Base-by-base conservation (phyloP, 2,113 vertebrate species). In the Monopterus albus region DNA sequence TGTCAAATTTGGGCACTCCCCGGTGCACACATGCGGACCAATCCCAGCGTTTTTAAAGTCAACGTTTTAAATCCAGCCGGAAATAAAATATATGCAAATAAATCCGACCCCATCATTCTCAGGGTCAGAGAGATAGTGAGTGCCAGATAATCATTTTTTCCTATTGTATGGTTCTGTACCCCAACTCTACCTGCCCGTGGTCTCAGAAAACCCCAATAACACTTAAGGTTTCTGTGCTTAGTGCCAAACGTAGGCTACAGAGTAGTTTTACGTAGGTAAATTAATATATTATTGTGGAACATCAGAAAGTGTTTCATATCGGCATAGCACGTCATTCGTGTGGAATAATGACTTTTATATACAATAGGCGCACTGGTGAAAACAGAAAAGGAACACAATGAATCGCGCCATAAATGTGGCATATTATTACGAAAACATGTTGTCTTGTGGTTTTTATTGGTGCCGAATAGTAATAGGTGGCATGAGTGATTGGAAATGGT, bases 1-100 rank as follows among this genome's bases (percentile, higher is more conserved):
- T 79, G 75, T 79, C 72, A 81, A 80, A 82, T 36, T 26, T 26
- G 26, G 13, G 5, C 7, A 20, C 64, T 2, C 66, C 66, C 71
- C 51, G 9, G 3, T 45, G 6, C 21, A 39, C 26, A 17, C 15
- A 1, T 43, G 23, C 3, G 28, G 46, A 17, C 81, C 87, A 89
- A 86, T 89, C 72, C 6, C 29, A 31, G 43, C 0, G 31, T 6
- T 35, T 11, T 10, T 12, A 35, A 31, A 18, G 0, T 14, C 3
- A 15, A 1, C 7, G 14, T 5, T 39, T 25, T 1, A 25, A 31
- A 33, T 1, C 8, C 13, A 31, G 31, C 61, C 52, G 66, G 78
- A 73, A 69, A 56, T n/a, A n/a, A n/a, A n/a, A n/a, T n/a, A n/a
- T n/a, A n/a, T n/a, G n/a, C n/a, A n/a, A n/a, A n/a, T n/a, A n/a